Conservation (phyloP, 2,888 invertebrate genomes). For the Ctenicera cuprea region DNA sequence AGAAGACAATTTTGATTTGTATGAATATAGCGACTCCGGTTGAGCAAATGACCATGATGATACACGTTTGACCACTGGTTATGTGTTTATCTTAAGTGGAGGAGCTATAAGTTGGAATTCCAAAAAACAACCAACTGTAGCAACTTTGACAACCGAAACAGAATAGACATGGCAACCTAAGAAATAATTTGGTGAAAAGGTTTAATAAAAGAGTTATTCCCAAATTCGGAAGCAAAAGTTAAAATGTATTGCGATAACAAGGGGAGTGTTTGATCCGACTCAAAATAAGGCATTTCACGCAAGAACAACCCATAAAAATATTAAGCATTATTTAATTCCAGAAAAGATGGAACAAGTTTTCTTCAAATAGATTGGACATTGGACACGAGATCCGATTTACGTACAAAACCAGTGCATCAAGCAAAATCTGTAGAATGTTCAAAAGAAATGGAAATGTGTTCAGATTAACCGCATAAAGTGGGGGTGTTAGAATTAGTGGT, state of each 20-base stretch:
- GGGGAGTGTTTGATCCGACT: neutral
- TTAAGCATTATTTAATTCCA: neutral
- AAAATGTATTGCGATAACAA: constrained; percentile 9
- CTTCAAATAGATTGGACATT: no score
- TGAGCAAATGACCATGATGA: neutral
- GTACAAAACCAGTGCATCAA: no score
- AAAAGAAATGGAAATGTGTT: no score
- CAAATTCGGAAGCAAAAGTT: neutral
- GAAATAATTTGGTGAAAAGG: constrained; percentile 53
- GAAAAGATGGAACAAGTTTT: neutral
- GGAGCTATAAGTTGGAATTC: constrained; percentile 61
- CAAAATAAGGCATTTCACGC: neutral
- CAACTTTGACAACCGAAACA: constrained; percentile 62
- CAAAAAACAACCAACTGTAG: constrained; percentile 63
- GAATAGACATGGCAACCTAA: constrained; percentile 59
- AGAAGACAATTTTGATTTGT: neutral
- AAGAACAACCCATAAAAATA: neutral
- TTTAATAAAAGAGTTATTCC: constrained; percentile 29
- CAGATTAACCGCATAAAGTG: no score
- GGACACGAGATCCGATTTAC: no score
- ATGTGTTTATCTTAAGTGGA: constrained; percentile 58
- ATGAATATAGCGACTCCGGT: neutral
- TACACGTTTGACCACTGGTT: constrained; percentile 68
- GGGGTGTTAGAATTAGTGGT: no score
- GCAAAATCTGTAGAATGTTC: no score